Base-by-base conservation (phyloP, 2,888 invertebrate genomes). In the Erynnis tages region DNA sequence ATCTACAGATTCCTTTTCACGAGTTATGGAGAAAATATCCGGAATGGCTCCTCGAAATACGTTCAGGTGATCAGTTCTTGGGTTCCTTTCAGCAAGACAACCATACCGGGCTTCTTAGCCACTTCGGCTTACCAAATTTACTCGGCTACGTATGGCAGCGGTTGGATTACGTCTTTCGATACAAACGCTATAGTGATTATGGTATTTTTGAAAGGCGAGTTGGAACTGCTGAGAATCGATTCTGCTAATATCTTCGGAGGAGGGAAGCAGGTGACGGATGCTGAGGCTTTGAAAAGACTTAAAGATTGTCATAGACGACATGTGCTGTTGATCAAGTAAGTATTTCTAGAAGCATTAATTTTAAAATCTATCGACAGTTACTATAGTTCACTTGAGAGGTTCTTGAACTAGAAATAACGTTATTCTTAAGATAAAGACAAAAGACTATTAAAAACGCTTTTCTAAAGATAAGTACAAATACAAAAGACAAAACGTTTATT, bases 131-230 rank as follows among this genome's bases (percentile, higher is more conserved):
- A 69, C 23, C 86, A 88, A 60, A 77, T 73, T n/a, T 84, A 73
- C 35, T 82, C 76, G 0, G 74, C 85, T 0, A 73, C 84, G 0
- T 82, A 82, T 2, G 88, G 84, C 0, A 81, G 81, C 0, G 85
- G 85, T 0, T 87, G 84, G 85, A 86, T 88, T 3, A 83, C 83
- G 0, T 80, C 86, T 0, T 86, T 80, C 40, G 88, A 88, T 53
- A 76, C 82, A 0, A 84, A 78, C 21, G 76, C 85, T 0, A 78
- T 88, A 61, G 85, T 82, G 0, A 79, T 80, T 0, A 87, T 88
- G 88, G 81, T 85, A 0, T 88, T 85, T 58, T 82, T 88, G 40
- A 80, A 66, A 69, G 70, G 71, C 4, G 85, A 86, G 55, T 46
- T 88, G 27, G 76, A 84, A 48, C 50, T 86, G 21, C 49, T 87